Base-by-base conservation (phyloP, 1,140 invertebrate genomes). In the Nomia melanderi region DNA sequence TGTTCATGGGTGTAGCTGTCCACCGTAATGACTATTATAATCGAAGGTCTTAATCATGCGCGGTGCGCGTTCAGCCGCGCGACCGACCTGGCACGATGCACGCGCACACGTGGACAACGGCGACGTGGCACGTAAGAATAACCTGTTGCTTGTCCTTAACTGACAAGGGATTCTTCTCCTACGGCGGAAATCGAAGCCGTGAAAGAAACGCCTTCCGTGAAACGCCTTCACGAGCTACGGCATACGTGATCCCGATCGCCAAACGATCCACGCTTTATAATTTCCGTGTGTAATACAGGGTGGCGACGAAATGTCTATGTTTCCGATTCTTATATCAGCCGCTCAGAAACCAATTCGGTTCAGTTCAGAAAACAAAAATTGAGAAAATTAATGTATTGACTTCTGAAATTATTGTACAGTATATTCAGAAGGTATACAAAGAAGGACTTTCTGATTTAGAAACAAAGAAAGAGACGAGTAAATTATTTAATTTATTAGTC, bases 61-160 rank as follows among this genome's bases (percentile, higher is more conserved):
- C 9, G 23, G 33, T 23, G 53, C 17, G 54, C 54, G 29, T 33
- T 25, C 11, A 25, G 20, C 4, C 41, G 1, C 14, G 50, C 36
- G 50, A 25, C 39, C 56, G 27, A 5, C 8, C 14, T 2, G 17
- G 14, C 54, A 8, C 27, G 3, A 27, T 25, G 14, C 54, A 29
- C 11, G 54, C n/a, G 50, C 29, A 31, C 62, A 39, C 67, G 69
- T 57, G 53, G 27, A 20, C 36, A 27, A 41, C 47, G 64, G 25
- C 33, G 64, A 53, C 20, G 23, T 23, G 57, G 20, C 25, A 67
- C 59, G 72, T 65, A 65, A 80, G 64, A 72, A 63, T 69, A 75
- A 82, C 80, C 75, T 78, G 81, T 82, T 83, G 70, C 80, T 64
- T 39, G 59, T 56, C n/a, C 50, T 41, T 29, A 41, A 36, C 63